phyloP scores from a whole-genome alignment of 1,140 invertebrate species.

The Neoseiulus cucumeris region DNA sequence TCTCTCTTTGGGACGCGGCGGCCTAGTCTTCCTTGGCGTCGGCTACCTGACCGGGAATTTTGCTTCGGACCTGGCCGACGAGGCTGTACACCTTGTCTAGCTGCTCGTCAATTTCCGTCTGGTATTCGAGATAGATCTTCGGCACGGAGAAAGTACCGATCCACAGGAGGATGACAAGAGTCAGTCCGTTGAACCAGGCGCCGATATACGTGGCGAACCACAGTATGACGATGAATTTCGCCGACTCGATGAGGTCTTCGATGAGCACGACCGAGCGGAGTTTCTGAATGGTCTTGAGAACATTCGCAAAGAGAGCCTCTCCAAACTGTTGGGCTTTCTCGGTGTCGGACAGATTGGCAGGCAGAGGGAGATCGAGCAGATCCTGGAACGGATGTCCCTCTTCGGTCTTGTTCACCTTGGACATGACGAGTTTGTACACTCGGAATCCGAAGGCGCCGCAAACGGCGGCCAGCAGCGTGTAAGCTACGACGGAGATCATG shows the following conservation, averaged over 20 bases:
- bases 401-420: conserved; percentile 86
- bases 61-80: conserved; percentile 9
- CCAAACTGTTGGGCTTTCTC: conserved; percentile 70
- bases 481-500: conserved; percentile 81
- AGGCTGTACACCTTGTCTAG: not conserved
- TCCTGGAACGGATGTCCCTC: conserved; percentile 95
- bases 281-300: conserved; percentile 54
- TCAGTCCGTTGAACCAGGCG: conserved; percentile 94
- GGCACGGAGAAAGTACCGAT: conserved; percentile 82
- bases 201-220: conserved; percentile 91
- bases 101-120: conserved; percentile 10
- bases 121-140: conserved; percentile 49
- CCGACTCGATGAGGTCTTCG: conserved; percentile 81
- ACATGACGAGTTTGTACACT: conserved; percentile 84
- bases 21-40: conserved; percentile 2
- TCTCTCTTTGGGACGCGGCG: too few relatives aligned
- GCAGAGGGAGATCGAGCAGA: conserved; percentile 26
- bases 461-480: conserved; percentile 60
- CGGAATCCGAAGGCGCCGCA: conserved; percentile 68
- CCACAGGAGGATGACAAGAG: conserved; percentile 75
- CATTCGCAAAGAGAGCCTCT: conserved; percentile 55
- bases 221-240: conserved; percentile 66
- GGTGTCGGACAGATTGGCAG: conserved; percentile 10
- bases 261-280: conserved; percentile 80
- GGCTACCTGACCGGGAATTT: not conserved